phyloP scores from a whole-genome alignment of 2,888 invertebrate genomes.

The Tinea pellionella region DNA sequence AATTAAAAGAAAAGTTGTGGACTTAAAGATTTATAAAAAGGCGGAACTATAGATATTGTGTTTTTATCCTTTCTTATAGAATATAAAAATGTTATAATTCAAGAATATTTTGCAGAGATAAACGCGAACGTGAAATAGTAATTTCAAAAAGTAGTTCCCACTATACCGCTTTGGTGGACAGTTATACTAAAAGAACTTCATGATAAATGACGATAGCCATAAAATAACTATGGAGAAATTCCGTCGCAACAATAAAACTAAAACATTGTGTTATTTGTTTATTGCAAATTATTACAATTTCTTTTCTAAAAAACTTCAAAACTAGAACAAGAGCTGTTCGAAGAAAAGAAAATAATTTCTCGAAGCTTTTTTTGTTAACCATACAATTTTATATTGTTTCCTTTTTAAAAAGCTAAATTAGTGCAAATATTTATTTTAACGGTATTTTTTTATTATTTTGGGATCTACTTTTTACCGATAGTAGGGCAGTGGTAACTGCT shows the following conservation, averaged over 20 bases:
- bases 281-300: neutral
- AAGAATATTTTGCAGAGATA: no score
- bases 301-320: neutral
- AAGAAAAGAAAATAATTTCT: constrained; percentile 4
- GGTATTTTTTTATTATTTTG: constrained; percentile 29
- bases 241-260: neutral
- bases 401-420: constrained; percentile 4
- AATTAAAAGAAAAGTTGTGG: no score
- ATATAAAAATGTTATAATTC: no score
- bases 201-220: neutral
- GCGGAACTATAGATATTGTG: no score
- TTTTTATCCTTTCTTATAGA: no score
- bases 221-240: neutral
- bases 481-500: constrained; percentile 29
- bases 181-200: no score
- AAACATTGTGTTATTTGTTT: neutral
- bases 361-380: neutral
- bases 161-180: no score
- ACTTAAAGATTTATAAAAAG: no score
- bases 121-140: no score
- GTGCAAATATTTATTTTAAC: constrained; percentile 22
- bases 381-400: neutral
- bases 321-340: neutral
- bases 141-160: no score
- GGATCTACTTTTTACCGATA: constrained; percentile 60